These are phyloP conservation scores for Mastomys natalensis DNA, from an alignment of 2,113 vertebrate species.

Conservation along the genomic window DNA sequence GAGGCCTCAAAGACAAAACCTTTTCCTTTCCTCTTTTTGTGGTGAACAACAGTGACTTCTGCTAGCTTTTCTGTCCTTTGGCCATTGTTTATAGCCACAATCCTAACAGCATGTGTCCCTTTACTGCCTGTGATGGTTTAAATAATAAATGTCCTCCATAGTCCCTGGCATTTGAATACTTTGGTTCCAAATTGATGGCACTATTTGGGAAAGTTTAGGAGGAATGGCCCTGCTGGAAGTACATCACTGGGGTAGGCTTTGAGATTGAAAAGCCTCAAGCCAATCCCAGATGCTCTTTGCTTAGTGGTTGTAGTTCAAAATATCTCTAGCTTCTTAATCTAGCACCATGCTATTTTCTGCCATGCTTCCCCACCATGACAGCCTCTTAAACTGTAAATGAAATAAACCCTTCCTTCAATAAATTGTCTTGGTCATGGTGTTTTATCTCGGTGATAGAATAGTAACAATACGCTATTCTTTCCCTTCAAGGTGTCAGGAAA, in stretches of 20 bases:
- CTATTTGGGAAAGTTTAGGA: not conserved
- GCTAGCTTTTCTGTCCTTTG: not conserved
- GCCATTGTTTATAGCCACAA: not conserved
- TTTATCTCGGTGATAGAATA: not conserved
- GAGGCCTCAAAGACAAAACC: not conserved
- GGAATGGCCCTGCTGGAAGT: not conserved
- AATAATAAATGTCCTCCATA: not conserved
- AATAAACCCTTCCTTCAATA: not conserved
- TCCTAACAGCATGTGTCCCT: not conserved
- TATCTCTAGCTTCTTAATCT: not conserved
- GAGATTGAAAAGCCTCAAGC: not conserved
- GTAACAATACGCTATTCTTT: not conserved
- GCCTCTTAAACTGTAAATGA: not conserved
- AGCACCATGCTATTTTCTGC: not conserved
- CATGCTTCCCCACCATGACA: too few species aligned
- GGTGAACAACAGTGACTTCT: not conserved
- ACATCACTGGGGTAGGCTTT: not conserved
- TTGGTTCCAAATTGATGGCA: not conserved
- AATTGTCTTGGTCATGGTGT: not conserved
- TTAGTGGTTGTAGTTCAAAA: not conserved
- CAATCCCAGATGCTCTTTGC: not conserved
- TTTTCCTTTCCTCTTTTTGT: not conserved
- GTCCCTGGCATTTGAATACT: not conserved
- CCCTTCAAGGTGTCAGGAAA: not conserved
- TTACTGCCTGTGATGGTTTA: not conserved